Evolutionary conservation across 2,888 invertebrate species (phyloP).

Genomic region (Tipula lateralis): DNA sequence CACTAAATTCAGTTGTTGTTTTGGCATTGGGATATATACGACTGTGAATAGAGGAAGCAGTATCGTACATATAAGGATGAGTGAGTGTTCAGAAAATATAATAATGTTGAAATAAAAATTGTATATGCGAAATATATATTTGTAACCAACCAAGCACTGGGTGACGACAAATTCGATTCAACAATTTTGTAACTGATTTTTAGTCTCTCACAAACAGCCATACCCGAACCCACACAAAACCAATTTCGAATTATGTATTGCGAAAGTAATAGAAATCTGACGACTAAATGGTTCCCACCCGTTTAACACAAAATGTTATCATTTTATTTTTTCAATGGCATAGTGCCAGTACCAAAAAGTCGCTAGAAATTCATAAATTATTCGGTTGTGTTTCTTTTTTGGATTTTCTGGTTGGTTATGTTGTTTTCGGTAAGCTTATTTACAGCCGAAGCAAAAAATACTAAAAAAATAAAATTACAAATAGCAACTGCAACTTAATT

Average conservation of each 20-base stretch:
- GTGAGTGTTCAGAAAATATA: neutral
- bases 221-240: neutral
- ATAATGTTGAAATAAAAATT: neutral
- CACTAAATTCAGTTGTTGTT: neutral
- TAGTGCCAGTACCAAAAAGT: constrained; percentile 19
- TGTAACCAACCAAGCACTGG: neutral
- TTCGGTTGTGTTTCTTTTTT: neutral
- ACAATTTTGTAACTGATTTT: neutral
- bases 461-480: neutral
- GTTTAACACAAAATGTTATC: neutral
- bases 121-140: neutral
- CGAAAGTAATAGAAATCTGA: neutral
- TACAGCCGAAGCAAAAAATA: neutral
- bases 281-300: constrained; percentile 15
- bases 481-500: constrained; percentile 24
- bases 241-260: neutral
- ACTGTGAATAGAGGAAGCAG: neutral
- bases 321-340: neutral
- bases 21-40: constrained; percentile 19
- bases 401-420: neutral
- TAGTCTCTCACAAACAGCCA: neutral
- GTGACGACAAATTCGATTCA: neutral
- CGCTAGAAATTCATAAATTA: constrained; percentile 13
- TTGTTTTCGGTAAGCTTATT: constrained; percentile 11
- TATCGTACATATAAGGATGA: neutral